Base-by-base conservation (phyloP, 2,797 vertebrate genomes). In the Capromys pilorides region DNA sequence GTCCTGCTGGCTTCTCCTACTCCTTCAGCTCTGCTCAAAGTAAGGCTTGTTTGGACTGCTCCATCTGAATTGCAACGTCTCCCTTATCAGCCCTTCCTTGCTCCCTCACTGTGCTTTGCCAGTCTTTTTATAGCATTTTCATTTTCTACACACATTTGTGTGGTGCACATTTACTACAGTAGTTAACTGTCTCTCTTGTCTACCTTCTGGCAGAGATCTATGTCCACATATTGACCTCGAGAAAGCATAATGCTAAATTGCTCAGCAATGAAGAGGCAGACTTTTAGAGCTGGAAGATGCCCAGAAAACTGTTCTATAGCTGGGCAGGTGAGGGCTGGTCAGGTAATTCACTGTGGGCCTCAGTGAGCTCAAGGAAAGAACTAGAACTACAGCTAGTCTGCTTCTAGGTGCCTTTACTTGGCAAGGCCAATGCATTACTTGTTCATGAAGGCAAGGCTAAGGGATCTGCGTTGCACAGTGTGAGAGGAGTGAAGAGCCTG, bases 121-220 rank as follows among this genome's bases (percentile, higher is more conserved):
- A 69, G 9, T 66, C 51, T 81, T 87, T 64, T 81, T 39, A 7
- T 0, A 22, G 64, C 18, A n/a, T 13, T 91, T 71, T n/a, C 21
- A 9, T 88, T 66, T 59, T 94, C 59, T 81, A 36, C 78, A 82
- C 3, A 85, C 86, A n/a, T n/a, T n/a, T n/a, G n/a, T n/a, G 86
- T 28, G 39, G 12, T 26, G 49, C 26, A 28, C 7, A 36, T n/a
- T 71, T 79, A 18, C 41, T 67, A 78, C 5, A 8, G 45, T 18
- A n/a, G 78, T 67, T 83, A 81, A 39, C 54, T 67, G 13, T 73
- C 49, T 6, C 26, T n/a, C 19, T 81, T 64, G 41, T 81, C 79
- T 80, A 54, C 12, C 41, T 21, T 83, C 69, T 59, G 73, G 28
- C 13, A 64, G 64, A 51, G 41, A 71, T 82, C 41, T 86, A 41